Evolutionary conservation across 2,888 invertebrate genomes (phyloP).

Genomic region (Troides helena): DNA sequence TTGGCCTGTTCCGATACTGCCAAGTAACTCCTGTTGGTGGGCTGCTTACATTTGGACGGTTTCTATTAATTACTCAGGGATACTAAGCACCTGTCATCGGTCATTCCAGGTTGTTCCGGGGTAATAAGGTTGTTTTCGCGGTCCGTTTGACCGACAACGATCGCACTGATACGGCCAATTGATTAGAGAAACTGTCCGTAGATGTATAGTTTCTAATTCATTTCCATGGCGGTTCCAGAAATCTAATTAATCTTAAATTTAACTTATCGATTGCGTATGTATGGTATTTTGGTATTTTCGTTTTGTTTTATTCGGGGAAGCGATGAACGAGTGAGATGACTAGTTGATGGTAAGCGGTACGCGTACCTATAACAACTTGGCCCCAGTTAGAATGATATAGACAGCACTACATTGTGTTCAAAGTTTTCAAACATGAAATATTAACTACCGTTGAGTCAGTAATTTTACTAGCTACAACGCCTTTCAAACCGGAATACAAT

Average conservation of each 20-base stretch:
- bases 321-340: too few relatives aligned
- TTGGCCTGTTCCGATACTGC: conserved; percentile 48
- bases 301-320: too few relatives aligned
- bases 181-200: conserved; percentile 44
- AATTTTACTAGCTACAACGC: too few relatives aligned
- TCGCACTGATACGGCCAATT: conserved; percentile 54
- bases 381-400: too few relatives aligned
- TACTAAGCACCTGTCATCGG: conserved; percentile 65
- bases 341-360: too few relatives aligned
- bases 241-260: neutral
- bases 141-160: conserved; percentile 58
- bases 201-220: conserved; percentile 27
- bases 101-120: conserved; percentile 43
- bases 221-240: neutral
- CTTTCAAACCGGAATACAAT: too few relatives aligned
- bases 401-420: too few relatives aligned
- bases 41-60: conserved; percentile 49
- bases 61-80: conserved; percentile 62
- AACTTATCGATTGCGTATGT: too few relatives aligned
- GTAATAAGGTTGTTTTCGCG: conserved; percentile 47
- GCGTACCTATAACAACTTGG: too few relatives aligned
- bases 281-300: too few relatives aligned
- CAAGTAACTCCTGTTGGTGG: conserved; percentile 64
- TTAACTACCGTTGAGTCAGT: too few relatives aligned
- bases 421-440: too few relatives aligned